Evolutionary conservation across 2,888 invertebrate genomes (phyloP), one percentile per base, ranked within the genome.

Genomic region (Lasioglossum villosulum): DNA sequence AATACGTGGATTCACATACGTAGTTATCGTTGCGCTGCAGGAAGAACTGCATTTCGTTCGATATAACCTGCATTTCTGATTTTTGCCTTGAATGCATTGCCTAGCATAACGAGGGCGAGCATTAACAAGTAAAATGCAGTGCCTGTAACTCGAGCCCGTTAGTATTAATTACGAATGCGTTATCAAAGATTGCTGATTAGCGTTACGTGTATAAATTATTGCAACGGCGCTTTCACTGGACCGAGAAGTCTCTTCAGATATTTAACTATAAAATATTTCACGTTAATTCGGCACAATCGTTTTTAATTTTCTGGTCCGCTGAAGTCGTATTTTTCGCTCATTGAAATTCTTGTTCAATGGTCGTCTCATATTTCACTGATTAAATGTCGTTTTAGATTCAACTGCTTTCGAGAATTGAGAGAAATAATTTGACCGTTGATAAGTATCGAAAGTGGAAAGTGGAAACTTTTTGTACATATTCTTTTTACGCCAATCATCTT

Each of bases 21-120:
- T 59, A 72, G 68, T 86, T 86, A 83, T 87, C 77, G 83, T 73
- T 66, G 86, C 59, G 73, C 86, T 85, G 89, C 89, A 84, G 83
- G 83, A 87, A 86, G 85, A 81, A 88, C 90, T 90, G 90, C 89
- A 90, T 86, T 89, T 88, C 88, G 89, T 88, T 90, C 88, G 88
- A 90, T 90, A 89, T 80, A 82, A 87, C 85, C 84, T 89, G 89
- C 83, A 87, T 82, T 86, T 84, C 80, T 74, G 77, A 80, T 83
- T 84, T 87, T 83, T 78, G 42, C 74, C 71, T 71, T n/a, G 75
- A 80, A 80, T 76, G 42, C 75, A 76, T 45, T 63, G 48, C 27
- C 75, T 34, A 80, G 73, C 30, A 45, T 83, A 80, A 73, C 75
- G 56, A 68, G 83, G 71, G 27, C 83, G 68, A 34, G 75, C 74